These are phyloP conservation scores for Escarpia spicata DNA, from an alignment of 2,888 invertebrate species.

Conservation along the genomic window DNA sequence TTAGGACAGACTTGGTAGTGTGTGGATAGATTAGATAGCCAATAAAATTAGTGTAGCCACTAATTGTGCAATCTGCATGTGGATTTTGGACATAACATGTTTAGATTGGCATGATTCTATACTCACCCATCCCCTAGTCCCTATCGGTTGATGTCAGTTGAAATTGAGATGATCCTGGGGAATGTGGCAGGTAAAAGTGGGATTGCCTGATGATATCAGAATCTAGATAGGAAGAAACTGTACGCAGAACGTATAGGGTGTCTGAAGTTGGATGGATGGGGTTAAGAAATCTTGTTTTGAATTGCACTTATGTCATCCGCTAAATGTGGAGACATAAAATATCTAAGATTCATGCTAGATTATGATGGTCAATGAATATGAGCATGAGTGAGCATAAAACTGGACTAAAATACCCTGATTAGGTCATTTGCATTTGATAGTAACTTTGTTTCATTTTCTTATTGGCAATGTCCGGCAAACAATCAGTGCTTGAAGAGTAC, in stretches of 20 bases:
- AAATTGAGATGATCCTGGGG: background rate
- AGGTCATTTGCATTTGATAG: background rate
- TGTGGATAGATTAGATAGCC: too few relatives aligned
- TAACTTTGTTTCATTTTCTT: background rate
- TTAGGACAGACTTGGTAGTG: too few relatives aligned
- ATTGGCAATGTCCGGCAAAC: background rate
- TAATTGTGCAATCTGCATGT: background rate
- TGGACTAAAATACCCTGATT: background rate
- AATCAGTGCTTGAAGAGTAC: background rate
- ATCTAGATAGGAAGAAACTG: background rate
- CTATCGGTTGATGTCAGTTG: background rate
- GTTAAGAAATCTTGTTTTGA: background rate
- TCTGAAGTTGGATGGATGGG: background rate
- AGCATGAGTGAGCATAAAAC: background rate
- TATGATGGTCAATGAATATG: background rate
- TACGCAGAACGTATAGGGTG: background rate
- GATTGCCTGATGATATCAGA: background rate
- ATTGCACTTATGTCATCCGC: background rate
- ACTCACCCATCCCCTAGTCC: background rate
- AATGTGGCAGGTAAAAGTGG: background rate
- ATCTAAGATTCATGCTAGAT: background rate
- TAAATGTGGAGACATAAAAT: background rate
- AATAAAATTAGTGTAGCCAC: too few relatives aligned
- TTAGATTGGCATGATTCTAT: background rate
- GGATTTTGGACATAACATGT: background rate